phyloP scores from a whole-genome alignment of 1,140 invertebrate genomes.

The Dinoponera quadriceps region DNA sequence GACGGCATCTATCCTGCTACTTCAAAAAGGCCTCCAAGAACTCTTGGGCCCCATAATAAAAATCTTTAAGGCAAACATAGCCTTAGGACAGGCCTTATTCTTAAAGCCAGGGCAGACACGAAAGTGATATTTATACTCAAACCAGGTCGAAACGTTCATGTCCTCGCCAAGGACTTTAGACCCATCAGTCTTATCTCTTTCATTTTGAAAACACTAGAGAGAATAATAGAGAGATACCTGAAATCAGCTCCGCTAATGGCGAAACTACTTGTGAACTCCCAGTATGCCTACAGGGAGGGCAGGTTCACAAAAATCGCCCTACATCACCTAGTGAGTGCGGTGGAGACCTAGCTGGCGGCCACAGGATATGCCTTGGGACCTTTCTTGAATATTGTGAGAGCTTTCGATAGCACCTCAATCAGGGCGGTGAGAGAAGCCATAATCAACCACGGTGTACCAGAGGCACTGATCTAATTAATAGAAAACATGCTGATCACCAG shows the following conservation, averaged over 20 bases:
- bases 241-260: not conserved
- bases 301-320: not conserved
- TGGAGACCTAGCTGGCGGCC: not conserved
- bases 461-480: too few relatives aligned
- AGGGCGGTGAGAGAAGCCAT: not conserved
- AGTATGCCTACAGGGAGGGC: not conserved
- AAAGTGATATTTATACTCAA: slow-evolving; percentile 63
- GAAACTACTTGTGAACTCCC: too few relatives aligned
- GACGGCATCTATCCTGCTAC: slow-evolving; percentile 63
- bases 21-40: slow-evolving; percentile 49
- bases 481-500: too few relatives aligned
- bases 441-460: too few relatives aligned
- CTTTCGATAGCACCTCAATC: not conserved
- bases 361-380: not conserved
- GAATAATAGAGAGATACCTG: not conserved
- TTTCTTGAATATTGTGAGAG: not conserved
- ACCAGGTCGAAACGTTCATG: slow-evolving; percentile 41
- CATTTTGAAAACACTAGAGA: slow-evolving; percentile 56
- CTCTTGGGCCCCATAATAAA: slow-evolving; percentile 3
- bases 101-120: slow-evolving; percentile 26
- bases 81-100: slow-evolving; percentile 46
- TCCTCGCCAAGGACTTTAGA: slow-evolving; percentile 39
- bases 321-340: not conserved
- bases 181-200: slow-evolving; percentile 61
- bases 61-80: slow-evolving; percentile 38